These are phyloP conservation scores for Hyperoplus lanceolatus DNA, from an alignment of 2,797 vertebrate species.

Conservation along the genomic window DNA sequence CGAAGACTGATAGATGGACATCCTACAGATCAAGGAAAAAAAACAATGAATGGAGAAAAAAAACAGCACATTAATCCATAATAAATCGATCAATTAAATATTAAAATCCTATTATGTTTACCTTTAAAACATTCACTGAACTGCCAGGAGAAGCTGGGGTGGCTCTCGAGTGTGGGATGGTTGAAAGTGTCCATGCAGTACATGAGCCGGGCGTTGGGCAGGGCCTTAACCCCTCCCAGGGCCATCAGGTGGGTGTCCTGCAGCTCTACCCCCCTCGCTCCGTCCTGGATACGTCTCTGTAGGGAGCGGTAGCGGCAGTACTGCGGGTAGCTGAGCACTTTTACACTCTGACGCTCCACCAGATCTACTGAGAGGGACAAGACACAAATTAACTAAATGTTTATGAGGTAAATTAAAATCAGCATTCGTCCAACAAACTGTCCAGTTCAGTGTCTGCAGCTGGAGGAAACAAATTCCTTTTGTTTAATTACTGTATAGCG, in stretches of 20 bases:
- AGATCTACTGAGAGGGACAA: conserved; percentile 35
- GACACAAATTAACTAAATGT: not conserved
- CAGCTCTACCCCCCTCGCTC: conserved; percentile 44
- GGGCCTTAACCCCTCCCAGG: conserved; percentile 80
- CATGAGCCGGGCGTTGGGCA: conserved; percentile 78
- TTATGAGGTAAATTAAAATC: not conserved
- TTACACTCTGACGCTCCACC: conserved; percentile 59
- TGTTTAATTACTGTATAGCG: no score
- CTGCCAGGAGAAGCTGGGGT: conserved; percentile 81
- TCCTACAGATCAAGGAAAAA: conserved; percentile 63
- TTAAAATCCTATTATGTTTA: no score
- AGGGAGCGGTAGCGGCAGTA: conserved; percentile 88
- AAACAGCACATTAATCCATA: not conserved
- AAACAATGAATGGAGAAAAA: not conserved
- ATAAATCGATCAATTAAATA: no score
- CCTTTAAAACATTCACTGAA: conserved; percentile 79
- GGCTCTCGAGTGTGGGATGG: conserved; percentile 86
- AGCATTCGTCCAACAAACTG: no score
- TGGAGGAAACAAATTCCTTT: not conserved
- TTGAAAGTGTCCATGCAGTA: conserved; percentile 89
- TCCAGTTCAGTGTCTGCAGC: not conserved
- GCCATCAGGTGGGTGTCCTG: conserved; percentile 85
- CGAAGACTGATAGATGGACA: conserved; percentile 85
- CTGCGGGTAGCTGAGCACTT: conserved; percentile 88
- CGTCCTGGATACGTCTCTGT: conserved; percentile 80